These are phyloP conservation scores for Drosophila virilis DNA, from an alignment of 1,140 invertebrate species.

Conservation along the genomic window DNA sequence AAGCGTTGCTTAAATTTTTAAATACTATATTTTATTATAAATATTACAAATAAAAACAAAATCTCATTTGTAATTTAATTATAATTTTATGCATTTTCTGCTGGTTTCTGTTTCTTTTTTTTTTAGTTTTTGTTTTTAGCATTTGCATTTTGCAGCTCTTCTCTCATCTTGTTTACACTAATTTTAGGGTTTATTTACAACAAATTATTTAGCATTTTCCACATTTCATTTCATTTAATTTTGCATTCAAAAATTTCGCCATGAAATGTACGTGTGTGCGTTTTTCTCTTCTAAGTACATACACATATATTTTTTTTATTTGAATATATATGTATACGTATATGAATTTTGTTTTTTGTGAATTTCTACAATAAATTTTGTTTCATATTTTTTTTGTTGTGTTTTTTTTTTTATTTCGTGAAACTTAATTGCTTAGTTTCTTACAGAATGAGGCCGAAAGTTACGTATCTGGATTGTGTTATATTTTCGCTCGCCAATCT, in stretches of 20 bases:
- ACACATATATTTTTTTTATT: conserved; percentile 12
- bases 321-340: conserved; percentile 30
- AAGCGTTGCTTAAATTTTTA: conserved; percentile 66
- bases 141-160: conserved; percentile 53
- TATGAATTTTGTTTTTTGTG: conserved; percentile 45
- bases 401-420: conserved; percentile 24
- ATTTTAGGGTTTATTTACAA: conserved; percentile 83
- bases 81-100: conserved; percentile 64
- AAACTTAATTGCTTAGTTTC: conserved; percentile 74
- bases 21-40: conserved; percentile 84
- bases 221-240: conserved; percentile 50
- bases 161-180: conserved; percentile 72
- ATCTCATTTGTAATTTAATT: conserved; percentile 83
- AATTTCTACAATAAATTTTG: conserved; percentile 54
- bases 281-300: conserved; percentile 24
- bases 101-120: conserved; percentile 25
- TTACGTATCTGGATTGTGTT: conserved; percentile 84
- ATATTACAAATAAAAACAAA: conserved; percentile 84
- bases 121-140: conserved; percentile 37
- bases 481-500: conserved; percentile 45
- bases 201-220: conserved; percentile 71
- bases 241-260: conserved; percentile 52
- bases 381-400: not conserved
- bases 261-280: conserved; percentile 47
- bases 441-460: conserved; percentile 84